Conservation (phyloP, 2,797 vertebrate genomes). For the Gambelia wislizenii region DNA sequence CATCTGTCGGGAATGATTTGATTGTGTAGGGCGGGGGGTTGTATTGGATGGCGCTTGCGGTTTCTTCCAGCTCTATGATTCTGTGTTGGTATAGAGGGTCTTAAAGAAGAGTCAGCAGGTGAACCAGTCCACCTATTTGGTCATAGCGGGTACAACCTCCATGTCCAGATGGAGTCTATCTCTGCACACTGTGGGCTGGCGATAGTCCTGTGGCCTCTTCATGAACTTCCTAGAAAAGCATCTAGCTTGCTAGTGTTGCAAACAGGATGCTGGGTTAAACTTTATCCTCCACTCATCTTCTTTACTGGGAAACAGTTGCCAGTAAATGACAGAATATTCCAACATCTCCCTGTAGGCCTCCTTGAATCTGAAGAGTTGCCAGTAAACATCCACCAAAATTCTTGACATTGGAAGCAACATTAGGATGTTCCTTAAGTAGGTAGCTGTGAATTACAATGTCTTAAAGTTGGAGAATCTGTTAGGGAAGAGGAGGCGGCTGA, state of each 20-base stretch:
- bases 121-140: background rate
- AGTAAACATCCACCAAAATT: background rate
- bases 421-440: background rate
- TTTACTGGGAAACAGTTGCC: background rate
- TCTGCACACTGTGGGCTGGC: no score
- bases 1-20: no score
- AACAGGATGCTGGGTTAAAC: background rate
- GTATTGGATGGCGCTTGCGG: no score
- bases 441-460: background rate
- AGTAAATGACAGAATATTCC: background rate
- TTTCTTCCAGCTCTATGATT: no score
- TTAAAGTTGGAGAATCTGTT: no score
- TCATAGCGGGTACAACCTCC: background rate
- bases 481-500: background rate
- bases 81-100: background rate
- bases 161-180: background rate
- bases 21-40: no score
- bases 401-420: background rate
- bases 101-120: background rate
- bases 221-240: background rate
- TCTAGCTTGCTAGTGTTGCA: background rate
- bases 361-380: background rate
- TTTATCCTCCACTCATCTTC: background rate
- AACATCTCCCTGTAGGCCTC: background rate
- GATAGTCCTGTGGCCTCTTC: no score